Evolutionary conservation across 1,140 invertebrate genomes (phyloP), one percentile per base, ranked within the genome.

Genomic region (Caerostris extrusa): DNA sequence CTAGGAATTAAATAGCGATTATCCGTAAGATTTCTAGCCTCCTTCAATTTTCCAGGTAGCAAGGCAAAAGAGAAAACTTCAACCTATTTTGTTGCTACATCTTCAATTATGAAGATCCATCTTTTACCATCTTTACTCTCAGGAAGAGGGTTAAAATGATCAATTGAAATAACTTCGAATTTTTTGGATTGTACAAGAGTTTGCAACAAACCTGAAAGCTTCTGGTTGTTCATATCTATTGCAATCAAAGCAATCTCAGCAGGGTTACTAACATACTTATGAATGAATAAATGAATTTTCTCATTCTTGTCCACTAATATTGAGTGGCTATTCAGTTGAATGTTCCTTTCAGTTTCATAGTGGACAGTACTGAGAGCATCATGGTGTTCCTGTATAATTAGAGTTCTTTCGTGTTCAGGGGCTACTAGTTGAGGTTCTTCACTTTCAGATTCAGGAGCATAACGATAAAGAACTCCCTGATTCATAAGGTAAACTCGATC

Each of bases 281-380:
- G 85, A 34, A 34, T 34, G 34, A 34, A 34, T 34, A 55, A 6
- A 91, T 71, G 34, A 19, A 83, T 14, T 86, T 91, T 67, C 5
- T 91, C 77, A 86, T 85, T 17, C 57, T 61, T 64, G 12, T 6
- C 1, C 57, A 94, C 34, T 69, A 94, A n/a, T 82, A 86, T 10
- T 34, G n/a, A 3, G n/a, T n/a, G 7, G 10, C n/a, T 34, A 94
- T 94, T 10, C 14, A 19, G 0, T 86, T 17, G 4, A 69, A 86
- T 14, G 90, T 71, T 19, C 34, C 34, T 56, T n/a, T 71, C 77
- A 6, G 19, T 8, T 3, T 58, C 77, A 86, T 57, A 94, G 71
- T 94, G 94, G 6, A 81, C 90, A 92, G 60, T 58, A 7, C 14
- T 94, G 7, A 81, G 81, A 12, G n/a, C 53, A 60, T 94, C 90